A percentile compares a stretch with the other conserved stretches of the same genome.
These are phyloP conservation scores for Trichonephila clavipes DNA, from an alignment of 1,140 invertebrate genomes.

Conservation along the genomic window DNA sequence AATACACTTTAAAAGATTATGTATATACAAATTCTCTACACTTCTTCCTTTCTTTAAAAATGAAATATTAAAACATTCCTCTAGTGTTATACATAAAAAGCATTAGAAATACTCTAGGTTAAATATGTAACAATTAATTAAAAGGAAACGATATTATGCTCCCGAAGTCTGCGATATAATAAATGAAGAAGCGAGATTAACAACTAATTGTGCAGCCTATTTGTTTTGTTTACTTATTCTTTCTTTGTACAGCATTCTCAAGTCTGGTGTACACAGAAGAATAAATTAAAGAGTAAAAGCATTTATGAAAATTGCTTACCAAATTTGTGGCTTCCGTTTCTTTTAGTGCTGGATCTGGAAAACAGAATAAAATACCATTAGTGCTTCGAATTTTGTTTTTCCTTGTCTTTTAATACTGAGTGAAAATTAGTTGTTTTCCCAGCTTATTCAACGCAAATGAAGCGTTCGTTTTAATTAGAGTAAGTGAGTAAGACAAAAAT, in stretches of 20 bases:
- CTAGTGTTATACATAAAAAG: no score
- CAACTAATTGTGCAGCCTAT: background rate
- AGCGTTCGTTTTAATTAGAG: background rate
- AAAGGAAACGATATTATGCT: background rate
- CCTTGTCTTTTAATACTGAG: background rate
- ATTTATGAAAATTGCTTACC: background rate
- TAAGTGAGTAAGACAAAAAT: no score
- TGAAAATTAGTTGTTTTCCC: background rate
- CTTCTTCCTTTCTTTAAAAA: background rate
- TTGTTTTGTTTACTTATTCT: background rate
- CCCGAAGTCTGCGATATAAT: background rate
- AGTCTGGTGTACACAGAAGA: background rate
- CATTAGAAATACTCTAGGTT: background rate
- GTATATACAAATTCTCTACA: background rate
- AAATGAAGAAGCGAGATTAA: background rate
- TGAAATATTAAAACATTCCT: background rate
- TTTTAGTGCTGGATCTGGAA: background rate
- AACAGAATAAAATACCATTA: background rate
- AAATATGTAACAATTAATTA: background rate
- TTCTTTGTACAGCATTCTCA: background rate
- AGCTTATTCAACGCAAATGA: background rate
- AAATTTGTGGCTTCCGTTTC: background rate
- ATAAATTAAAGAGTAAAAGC: slow-evolving; percentile 11
- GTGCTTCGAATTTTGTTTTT: background rate
- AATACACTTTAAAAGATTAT: background rate